Evolutionary conservation across 2,888 invertebrate genomes (phyloP).

Genomic region (Plebejus argus): DNA sequence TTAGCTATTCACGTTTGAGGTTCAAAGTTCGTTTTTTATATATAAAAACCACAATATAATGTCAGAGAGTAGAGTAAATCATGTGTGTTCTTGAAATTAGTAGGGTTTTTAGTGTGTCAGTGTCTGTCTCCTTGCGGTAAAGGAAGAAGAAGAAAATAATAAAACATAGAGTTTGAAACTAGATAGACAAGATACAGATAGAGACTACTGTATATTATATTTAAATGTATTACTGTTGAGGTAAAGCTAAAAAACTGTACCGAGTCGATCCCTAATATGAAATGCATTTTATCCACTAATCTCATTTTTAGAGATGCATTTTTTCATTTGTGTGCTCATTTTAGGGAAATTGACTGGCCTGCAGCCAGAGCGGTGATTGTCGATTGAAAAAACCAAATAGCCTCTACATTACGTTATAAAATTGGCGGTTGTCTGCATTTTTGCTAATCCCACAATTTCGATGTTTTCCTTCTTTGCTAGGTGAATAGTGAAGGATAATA

Average conservation of each 20-base stretch:
- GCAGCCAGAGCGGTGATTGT: slow-evolving; percentile 15
- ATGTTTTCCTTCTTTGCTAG: neutral
- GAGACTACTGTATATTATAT: neutral
- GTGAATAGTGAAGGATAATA: neutral
- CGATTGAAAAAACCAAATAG: slow-evolving; percentile 15
- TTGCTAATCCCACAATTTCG: neutral
- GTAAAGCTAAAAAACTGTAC: neutral
- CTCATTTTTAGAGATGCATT: slow-evolving; percentile 1
- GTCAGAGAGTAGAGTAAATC: slow-evolving; percentile 40
- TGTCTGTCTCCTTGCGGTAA: too few relatives aligned
- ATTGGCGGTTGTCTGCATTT: slow-evolving; percentile 6
- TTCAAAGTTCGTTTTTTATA: slow-evolving; percentile 44
- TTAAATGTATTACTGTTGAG: neutral
- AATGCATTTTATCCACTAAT: slow-evolving; percentile 19
- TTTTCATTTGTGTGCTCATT: slow-evolving; percentile 19
- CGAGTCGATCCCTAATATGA: neutral
- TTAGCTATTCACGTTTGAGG: slow-evolving; percentile 32
- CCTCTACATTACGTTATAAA: slow-evolving; percentile 12
- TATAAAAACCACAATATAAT: slow-evolving; percentile 43
- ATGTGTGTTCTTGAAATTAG: neutral
- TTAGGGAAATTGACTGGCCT: slow-evolving; percentile 26
- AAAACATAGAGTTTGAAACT: too few relatives aligned
- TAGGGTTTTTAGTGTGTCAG: too few relatives aligned
- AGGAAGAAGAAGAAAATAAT: too few relatives aligned
- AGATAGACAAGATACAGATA: too few relatives aligned